A percentile compares a stretch with the other conserved stretches of the same genome.
Conservation (phyloP, 1,140 invertebrate species). For the Hormaphis cornu region DNA sequence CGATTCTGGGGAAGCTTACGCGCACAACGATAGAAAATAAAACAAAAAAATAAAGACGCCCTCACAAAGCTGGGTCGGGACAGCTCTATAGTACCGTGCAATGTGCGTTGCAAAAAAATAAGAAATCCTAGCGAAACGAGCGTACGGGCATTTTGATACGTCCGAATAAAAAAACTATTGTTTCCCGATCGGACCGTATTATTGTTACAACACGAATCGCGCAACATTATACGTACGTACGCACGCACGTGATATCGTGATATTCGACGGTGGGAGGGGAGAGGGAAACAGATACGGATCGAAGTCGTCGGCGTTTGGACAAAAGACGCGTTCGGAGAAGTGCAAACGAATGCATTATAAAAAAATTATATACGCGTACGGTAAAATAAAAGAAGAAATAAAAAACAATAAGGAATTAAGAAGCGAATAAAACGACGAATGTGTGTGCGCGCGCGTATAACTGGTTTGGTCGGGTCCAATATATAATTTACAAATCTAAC, state of each 20-base stretch:
- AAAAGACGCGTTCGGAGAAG: slow-evolving; percentile 28
- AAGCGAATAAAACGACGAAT: slow-evolving; percentile 29
- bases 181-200: no score
- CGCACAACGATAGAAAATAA: no score
- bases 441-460: slow-evolving; percentile 5
- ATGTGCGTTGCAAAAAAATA: no score
- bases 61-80: no score
- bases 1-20: no score
- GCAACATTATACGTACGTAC: not conserved
- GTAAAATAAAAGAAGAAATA: slow-evolving; percentile 1
- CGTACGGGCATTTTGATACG: no score
- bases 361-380: not conserved
- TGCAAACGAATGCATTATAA: slow-evolving; percentile 29
- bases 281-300: slow-evolving; percentile 21
- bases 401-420: slow-evolving; percentile 32
- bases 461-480: slow-evolving; percentile 29
- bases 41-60: no score
- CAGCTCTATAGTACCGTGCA: no score
- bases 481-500: slow-evolving; percentile 33
- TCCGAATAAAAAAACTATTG: no score
- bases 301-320: slow-evolving; percentile 30
- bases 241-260: not conserved
- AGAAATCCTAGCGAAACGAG: no score
- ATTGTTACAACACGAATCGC: no score
- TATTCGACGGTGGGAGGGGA: not conserved